phyloP scores from a whole-genome alignment of 1,140 invertebrate species.

The Phthorimaea operculella region DNA sequence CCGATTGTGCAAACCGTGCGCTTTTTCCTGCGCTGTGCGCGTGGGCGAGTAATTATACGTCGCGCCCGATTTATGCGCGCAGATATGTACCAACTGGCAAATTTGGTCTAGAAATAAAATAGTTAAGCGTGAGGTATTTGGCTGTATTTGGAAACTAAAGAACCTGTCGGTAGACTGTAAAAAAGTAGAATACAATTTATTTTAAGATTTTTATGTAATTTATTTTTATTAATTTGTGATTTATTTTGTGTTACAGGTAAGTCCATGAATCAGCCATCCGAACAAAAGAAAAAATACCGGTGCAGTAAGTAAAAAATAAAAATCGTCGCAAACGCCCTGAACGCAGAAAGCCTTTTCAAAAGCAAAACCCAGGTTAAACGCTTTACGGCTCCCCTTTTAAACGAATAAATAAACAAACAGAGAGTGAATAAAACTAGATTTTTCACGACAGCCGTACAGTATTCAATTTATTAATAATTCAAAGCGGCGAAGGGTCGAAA shows the following conservation, averaged over 20 bases:
- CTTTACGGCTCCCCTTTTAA: not conserved
- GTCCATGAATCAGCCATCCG: too few relatives aligned
- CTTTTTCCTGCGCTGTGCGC: slow-evolving; percentile 26
- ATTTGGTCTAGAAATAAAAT: not conserved
- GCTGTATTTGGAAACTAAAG: too few relatives aligned
- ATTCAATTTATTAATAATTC: slow-evolving; percentile 43
- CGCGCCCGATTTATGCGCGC: slow-evolving; percentile 9
- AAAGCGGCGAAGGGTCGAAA: slow-evolving; percentile 29
- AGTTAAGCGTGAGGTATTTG: too few relatives aligned
- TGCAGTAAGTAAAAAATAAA: too few relatives aligned
- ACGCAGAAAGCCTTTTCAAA: too few relatives aligned
- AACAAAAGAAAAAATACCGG: too few relatives aligned
- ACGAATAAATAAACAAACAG: slow-evolving; percentile 1
- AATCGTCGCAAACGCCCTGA: not conserved
- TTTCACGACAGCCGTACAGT: slow-evolving; percentile 12
- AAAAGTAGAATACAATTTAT: too few relatives aligned
- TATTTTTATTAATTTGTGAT: too few relatives aligned
- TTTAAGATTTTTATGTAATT: too few relatives aligned
- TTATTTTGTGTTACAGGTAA: too few relatives aligned
- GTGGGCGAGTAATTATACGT: slow-evolving; percentile 58
- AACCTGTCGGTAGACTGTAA: too few relatives aligned
- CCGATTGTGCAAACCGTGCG: slow-evolving; percentile 45
- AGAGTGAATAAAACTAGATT: slow-evolving; percentile 4
- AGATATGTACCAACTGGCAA: not conserved
- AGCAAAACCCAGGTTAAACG: not conserved